Evolutionary conservation across 2,797 vertebrate genomes (phyloP).

Genomic region (Ciconia nigra): DNA sequence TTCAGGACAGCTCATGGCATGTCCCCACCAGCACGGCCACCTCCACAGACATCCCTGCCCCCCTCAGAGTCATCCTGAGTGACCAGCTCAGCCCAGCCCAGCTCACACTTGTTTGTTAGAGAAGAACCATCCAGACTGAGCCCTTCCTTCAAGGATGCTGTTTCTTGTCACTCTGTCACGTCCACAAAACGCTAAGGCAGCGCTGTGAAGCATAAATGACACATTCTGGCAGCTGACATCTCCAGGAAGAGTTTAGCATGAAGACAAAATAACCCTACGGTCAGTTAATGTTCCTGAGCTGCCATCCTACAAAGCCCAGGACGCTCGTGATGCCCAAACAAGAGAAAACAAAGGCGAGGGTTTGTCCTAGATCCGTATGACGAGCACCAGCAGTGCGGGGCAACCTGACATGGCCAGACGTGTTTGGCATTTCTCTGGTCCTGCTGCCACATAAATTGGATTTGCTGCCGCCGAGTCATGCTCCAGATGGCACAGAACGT

Average conservation of each 20-base stretch:
- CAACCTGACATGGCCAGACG: neutral
- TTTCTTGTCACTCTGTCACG: slow-evolving; percentile 10
- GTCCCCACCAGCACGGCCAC: neutral
- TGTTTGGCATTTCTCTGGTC: neutral
- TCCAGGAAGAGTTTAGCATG: slow-evolving; percentile 35
- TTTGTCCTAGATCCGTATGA: neutral
- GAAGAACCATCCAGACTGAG: neutral
- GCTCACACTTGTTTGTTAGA: neutral
- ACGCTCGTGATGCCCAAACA: neutral
- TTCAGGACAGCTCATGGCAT: neutral
- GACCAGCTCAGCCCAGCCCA: neutral
- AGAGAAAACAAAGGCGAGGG: neutral
- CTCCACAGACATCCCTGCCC: neutral
- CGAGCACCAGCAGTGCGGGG: neutral
- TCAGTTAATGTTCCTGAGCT: neutral
- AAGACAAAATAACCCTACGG: slow-evolving; percentile 29
- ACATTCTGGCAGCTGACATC: slow-evolving; percentile 65
- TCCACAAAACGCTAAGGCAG: neutral
- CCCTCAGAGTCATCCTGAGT: neutral
- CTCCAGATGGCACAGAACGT: neutral
- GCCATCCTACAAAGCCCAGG: neutral
- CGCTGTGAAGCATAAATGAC: slow-evolving; percentile 26
- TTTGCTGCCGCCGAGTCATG: neutral
- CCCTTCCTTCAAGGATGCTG: neutral
- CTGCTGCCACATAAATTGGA: neutral